Percentiles rank a stretch among this genome's conserved stretches.
Evolutionary conservation across 1,140 invertebrate species (phyloP).

Genomic region (Tetranychus cinnabarinus): DNA sequence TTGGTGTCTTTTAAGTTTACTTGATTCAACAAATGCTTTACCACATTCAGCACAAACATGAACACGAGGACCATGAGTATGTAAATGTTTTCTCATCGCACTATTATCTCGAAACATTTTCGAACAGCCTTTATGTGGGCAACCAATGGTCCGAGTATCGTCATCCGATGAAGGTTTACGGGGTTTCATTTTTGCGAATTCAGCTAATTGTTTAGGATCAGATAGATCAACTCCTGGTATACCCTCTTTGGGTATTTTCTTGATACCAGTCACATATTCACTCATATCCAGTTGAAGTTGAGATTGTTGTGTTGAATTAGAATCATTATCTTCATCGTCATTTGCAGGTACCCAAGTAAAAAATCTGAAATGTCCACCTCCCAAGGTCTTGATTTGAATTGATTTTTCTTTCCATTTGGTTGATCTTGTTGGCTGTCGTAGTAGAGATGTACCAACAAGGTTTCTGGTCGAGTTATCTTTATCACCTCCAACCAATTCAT

Average conservation of each 20-base stretch:
- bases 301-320: background rate
- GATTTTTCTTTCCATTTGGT: conserved; percentile 92
- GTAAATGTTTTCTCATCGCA: conserved; percentile 89
- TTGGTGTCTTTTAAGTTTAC: conserved; percentile 82
- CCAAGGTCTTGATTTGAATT: conserved; percentile 90
- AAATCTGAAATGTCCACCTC: conserved; percentile 79
- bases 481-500: conserved; percentile 53
- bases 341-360: conserved; percentile 89
- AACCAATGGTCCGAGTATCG: conserved; percentile 61
- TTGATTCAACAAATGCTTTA: conserved; percentile 93
- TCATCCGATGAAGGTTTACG: conserved; percentile 51
- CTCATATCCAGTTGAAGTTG: conserved; percentile 1
- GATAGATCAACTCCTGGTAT: conserved; percentile 72
- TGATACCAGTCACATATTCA: conserved; percentile 64
- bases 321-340: conserved; percentile 27
- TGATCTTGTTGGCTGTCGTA: background rate
- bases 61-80: conserved; percentile 84
- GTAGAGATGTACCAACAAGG: background rate
- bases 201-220: conserved; percentile 73
- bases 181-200: conserved; percentile 69
- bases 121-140: conserved; percentile 70
- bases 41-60: conserved; percentile 96
- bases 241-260: conserved; percentile 43
- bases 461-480: conserved; percentile 19
- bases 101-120: conserved; percentile 97